These are phyloP conservation scores for Galago senegalensis DNA, from an alignment of 2,797 vertebrate genomes.

Conservation along the genomic window DNA sequence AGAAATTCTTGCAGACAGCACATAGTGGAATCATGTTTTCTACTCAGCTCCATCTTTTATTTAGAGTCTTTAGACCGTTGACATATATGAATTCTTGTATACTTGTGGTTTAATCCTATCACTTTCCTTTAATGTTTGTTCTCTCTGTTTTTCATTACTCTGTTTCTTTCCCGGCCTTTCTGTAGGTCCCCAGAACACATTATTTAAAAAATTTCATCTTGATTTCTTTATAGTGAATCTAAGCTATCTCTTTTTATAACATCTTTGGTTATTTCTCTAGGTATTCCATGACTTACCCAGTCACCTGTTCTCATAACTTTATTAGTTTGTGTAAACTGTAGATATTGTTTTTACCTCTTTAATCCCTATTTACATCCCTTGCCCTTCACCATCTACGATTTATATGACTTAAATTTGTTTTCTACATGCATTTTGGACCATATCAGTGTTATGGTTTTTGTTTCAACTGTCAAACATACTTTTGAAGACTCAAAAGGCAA, in stretches of 20 bases:
- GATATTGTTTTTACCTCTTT: background rate
- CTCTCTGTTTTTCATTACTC: background rate
- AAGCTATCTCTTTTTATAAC: background rate
- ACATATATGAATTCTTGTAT: background rate
- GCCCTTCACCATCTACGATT: background rate
- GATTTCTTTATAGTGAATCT: background rate
- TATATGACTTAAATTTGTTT: background rate
- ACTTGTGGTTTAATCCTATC: background rate
- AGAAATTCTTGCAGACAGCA: too few relatives aligned
- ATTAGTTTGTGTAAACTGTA: background rate
- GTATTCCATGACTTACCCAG: background rate
- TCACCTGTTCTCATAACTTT: background rate
- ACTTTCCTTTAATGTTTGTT: background rate
- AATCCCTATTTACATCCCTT: background rate
- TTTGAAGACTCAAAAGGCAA: background rate
- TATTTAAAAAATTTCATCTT: background rate
- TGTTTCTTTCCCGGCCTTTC: background rate
- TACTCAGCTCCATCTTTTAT: too few relatives aligned
- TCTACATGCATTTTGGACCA: too few relatives aligned
- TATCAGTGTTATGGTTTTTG: background rate
- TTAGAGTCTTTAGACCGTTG: background rate
- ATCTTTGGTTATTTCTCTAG: background rate
- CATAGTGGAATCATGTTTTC: too few relatives aligned
- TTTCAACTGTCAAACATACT: background rate
- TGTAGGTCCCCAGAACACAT: background rate